Evolutionary conservation across 2,113 vertebrate species (phyloP), one percentile per base, ranked within the genome.

Genomic region (Edolisoma coerulescens): DNA sequence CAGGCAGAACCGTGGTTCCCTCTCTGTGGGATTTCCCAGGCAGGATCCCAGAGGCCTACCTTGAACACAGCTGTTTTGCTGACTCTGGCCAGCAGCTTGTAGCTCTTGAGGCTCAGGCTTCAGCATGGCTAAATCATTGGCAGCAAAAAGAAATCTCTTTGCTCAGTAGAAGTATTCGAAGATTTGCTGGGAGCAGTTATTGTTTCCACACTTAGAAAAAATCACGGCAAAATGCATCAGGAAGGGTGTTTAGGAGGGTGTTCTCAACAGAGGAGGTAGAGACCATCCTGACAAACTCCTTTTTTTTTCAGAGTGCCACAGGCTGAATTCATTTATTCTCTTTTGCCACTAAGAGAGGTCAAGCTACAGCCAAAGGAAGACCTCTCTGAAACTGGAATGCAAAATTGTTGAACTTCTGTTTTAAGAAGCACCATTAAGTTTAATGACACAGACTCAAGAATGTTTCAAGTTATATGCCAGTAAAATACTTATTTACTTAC

Each of bases 1-100:
- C 10, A 69, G 39, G 32, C 45, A 70, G 68, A 44, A 35, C 5
- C 0, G 0, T 1, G 0, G 7, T 37, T 24, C 24, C 16, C 10
- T 41, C 32, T 61, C 45, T 37, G 41, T 5, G 4, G 35, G 52
- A 63, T 67, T 89, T 61, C 78, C 50, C 26, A n/a, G 7, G 30
- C 27, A 33, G 0, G 1, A 24, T 64, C 17, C 11, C 41, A 14
- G 18, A 16, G 33, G 23, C 20, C 3, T 83, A 7, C 18, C 22
- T 30, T 4, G 0, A 32, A 21, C 12, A 44, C 5, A 35, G 8
- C 39, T 73, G 8, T 28, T 86, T 63, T 65, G 37, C 47, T 60
- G 50, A 11, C 33, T 59, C 28, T 42, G 35, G 26, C 33, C 77
- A 69, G 35, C 16, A 42, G 35, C 32, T 84, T 1, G 0, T n/a